These are phyloP conservation scores for Hippocampus abdominalis DNA, from an alignment of 2,113 vertebrate genomes.

Conservation along the genomic window DNA sequence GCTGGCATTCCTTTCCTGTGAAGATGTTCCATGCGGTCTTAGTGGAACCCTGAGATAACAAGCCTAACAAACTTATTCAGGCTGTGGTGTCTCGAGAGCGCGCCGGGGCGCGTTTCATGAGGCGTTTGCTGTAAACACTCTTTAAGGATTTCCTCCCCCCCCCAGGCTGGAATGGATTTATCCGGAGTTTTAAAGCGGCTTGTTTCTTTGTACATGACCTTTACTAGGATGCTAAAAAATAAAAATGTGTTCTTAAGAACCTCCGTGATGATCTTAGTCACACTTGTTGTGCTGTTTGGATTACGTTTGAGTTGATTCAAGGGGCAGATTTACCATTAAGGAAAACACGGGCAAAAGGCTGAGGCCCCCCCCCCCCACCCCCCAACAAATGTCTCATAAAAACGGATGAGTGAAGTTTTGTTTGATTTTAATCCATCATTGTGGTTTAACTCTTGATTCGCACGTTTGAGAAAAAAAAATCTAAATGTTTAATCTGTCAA, in stretches of 20 bases:
- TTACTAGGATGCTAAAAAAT: constrained; percentile 2
- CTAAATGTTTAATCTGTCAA: too few species aligned
- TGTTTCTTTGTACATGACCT: not conserved
- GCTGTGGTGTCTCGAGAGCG: constrained; percentile 38
- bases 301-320: too few species aligned
- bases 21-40: not conserved
- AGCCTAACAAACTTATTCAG: constrained; percentile 9
- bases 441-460: not conserved
- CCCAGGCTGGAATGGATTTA: constrained; percentile 19
- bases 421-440: not conserved
- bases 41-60: constrained; percentile 14
- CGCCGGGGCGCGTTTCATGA: constrained; percentile 34
- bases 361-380: not conserved
- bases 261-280: not conserved
- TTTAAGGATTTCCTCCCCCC: constrained; percentile 12
- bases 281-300: not conserved
- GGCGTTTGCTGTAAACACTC: constrained; percentile 8
- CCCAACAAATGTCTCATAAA: not conserved
- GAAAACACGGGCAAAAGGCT: not conserved
- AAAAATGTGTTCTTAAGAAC: not conserved
- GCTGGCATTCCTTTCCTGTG: too few species aligned
- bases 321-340: not conserved
- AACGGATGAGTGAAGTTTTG: not conserved
- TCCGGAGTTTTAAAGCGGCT: constrained; percentile 5
- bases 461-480: too few species aligned